These are phyloP conservation scores for Oscheius onirici DNA, from an alignment of 2,888 invertebrate genomes.

Conservation along the genomic window DNA sequence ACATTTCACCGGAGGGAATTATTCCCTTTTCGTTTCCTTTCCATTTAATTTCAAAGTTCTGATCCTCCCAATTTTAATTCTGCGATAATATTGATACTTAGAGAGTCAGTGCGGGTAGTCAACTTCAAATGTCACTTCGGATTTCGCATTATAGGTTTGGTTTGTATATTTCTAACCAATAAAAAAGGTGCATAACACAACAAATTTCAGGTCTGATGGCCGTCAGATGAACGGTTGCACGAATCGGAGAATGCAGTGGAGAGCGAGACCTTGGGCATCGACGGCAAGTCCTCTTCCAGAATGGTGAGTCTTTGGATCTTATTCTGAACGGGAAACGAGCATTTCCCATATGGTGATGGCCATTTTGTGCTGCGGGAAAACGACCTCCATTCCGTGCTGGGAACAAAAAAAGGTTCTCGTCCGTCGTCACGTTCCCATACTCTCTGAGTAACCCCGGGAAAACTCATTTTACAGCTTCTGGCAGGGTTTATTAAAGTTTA, in stretches of 20 bases:
- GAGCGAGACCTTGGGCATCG: constrained; percentile 50
- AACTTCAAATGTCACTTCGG: constrained; percentile 15
- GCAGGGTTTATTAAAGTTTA: neutral
- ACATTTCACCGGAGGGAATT: too few relatives aligned
- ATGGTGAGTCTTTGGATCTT: constrained; percentile 34
- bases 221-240: constrained; percentile 46
- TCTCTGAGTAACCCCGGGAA: neutral
- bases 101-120: neutral
- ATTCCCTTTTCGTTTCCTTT: too few relatives aligned
- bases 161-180: neutral
- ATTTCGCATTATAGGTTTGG: constrained; percentile 26
- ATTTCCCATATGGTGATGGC: neutral
- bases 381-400: constrained; percentile 20
- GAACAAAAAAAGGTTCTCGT: neutral
- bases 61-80: too few relatives aligned
- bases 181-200: neutral
- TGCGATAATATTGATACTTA: too few relatives aligned
- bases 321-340: neutral
- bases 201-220: constrained; percentile 33
- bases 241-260: constrained; percentile 49
- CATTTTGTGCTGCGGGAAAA: constrained; percentile 4
- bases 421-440: neutral
- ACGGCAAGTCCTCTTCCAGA: constrained; percentile 47
- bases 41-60: too few relatives aligned
- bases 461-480: neutral